These are phyloP conservation scores for Ophion obscuratus DNA, from an alignment of 2,888 invertebrate genomes.

Conservation along the genomic window DNA sequence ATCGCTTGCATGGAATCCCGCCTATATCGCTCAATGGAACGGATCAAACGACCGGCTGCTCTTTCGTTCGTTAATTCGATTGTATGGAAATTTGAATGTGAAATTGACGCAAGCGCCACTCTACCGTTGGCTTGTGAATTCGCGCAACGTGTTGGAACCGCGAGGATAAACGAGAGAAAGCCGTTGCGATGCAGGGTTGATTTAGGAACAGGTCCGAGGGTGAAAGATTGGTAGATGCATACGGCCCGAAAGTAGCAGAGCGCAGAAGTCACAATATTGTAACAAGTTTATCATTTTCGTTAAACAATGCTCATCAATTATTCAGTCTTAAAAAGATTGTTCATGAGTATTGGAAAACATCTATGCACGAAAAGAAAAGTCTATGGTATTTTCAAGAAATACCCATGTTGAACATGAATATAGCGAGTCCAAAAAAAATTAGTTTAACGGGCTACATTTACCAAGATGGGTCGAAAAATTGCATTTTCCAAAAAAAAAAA, in stretches of 20 bases:
- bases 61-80: slow-evolving; percentile 80
- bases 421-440: too few species aligned
- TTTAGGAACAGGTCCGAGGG: slow-evolving; percentile 55
- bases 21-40: slow-evolving; percentile 69
- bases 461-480: too few species aligned
- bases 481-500: too few species aligned
- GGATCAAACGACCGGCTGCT: slow-evolving; percentile 82
- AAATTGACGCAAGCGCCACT: slow-evolving; percentile 74
- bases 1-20: slow-evolving; percentile 31
- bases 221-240: slow-evolving; percentile 13
- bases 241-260: background rate
- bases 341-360: too few species aligned
- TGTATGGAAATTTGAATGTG: slow-evolving; percentile 81
- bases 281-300: background rate
- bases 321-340: too few species aligned
- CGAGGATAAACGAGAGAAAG: slow-evolving; percentile 52
- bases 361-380: too few species aligned
- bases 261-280: too few species aligned
- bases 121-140: slow-evolving; percentile 32
- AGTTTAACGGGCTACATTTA: too few species aligned
- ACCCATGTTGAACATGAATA: too few species aligned
- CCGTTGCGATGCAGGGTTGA: slow-evolving; percentile 49
- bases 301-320: too few species aligned
- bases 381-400: too few species aligned
- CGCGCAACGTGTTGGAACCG: slow-evolving; percentile 50